Conservation (phyloP, 53 echinoderm and acorn worm genomes). For the Patiria pectinifera region DNA sequence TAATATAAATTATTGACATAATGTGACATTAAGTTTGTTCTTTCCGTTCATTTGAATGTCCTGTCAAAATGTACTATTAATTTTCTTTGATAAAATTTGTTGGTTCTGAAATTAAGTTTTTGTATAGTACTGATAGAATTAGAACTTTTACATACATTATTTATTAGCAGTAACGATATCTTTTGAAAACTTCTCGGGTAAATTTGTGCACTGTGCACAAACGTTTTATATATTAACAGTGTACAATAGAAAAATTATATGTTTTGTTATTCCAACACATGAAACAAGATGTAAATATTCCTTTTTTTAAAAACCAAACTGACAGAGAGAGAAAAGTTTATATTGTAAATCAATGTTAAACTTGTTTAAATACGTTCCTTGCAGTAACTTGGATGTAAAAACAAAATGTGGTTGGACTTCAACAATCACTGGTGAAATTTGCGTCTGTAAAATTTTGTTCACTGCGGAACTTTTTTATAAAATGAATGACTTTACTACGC, state of each 20-base stretch:
- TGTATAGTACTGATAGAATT: background rate
- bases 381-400: slow-evolving; percentile 46
- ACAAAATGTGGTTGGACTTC: background rate
- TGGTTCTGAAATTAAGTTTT: background rate
- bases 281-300: slow-evolving; percentile 62
- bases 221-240: slow-evolving; percentile 36
- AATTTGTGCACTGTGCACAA: slow-evolving; percentile 40
- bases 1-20: background rate
- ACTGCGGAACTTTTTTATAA: slow-evolving; percentile 50
- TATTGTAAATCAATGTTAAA: slow-evolving; percentile 56
- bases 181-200: slow-evolving; percentile 31
- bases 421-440: slow-evolving; percentile 24
- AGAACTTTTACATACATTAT: background rate
- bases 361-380: slow-evolving; percentile 53
- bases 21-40: background rate
- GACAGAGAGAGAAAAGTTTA: slow-evolving; percentile 43
- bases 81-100: background rate
- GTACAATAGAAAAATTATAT: slow-evolving; percentile 48
- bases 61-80: background rate
- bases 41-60: slow-evolving; percentile 30
- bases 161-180: slow-evolving; percentile 4
- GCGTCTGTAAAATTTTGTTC: slow-evolving; percentile 60
- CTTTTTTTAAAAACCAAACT: slow-evolving; percentile 8
- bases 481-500: slow-evolving; percentile 50
- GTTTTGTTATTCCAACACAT: slow-evolving; percentile 29